phyloP scores from a whole-genome alignment of 2,888 invertebrate species.

The Drosophila emarginata region DNA sequence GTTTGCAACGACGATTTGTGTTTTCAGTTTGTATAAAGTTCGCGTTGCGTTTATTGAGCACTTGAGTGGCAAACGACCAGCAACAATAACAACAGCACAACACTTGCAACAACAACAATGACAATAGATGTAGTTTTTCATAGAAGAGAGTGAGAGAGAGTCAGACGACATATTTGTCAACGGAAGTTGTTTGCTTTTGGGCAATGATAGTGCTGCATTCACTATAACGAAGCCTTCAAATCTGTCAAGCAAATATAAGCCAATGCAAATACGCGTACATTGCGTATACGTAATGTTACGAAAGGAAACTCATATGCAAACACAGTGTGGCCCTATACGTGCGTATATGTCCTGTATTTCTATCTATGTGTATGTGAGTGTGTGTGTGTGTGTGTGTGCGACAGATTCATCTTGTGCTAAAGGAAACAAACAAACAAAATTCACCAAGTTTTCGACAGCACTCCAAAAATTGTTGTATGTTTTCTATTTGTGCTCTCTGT shows the following conservation, averaged over 20 bases:
- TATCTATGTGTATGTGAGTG: too few species aligned
- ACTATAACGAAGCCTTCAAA: constrained; percentile 39
- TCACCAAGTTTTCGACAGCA: constrained; percentile 1
- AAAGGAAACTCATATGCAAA: constrained; percentile 29
- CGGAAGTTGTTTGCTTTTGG: constrained; percentile 54
- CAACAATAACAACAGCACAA: constrained; percentile 38
- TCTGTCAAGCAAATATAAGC: constrained; percentile 60
- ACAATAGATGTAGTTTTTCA: neutral
- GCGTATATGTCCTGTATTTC: neutral
- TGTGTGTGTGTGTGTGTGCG: neutral
- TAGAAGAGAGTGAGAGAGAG: constrained; percentile 19
- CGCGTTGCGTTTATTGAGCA: constrained; percentile 71
- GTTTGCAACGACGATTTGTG: constrained; percentile 28
- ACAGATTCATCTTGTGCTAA: constrained; percentile 10
- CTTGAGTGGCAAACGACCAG: constrained; percentile 64
- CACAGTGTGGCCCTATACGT: neutral
- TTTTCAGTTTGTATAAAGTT: constrained; percentile 29
- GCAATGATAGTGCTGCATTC: constrained; percentile 40
- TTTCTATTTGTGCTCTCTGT: constrained; percentile 10
- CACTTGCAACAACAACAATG: constrained; percentile 7
- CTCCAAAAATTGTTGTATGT: constrained; percentile 49
- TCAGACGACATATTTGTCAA: constrained; percentile 60
- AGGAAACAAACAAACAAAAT: neutral
- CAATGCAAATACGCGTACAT: constrained; percentile 65
- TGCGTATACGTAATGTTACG: constrained; percentile 48